Base-by-base conservation (phyloP, 2,797 vertebrate genomes). In the Falco berigora region DNA sequence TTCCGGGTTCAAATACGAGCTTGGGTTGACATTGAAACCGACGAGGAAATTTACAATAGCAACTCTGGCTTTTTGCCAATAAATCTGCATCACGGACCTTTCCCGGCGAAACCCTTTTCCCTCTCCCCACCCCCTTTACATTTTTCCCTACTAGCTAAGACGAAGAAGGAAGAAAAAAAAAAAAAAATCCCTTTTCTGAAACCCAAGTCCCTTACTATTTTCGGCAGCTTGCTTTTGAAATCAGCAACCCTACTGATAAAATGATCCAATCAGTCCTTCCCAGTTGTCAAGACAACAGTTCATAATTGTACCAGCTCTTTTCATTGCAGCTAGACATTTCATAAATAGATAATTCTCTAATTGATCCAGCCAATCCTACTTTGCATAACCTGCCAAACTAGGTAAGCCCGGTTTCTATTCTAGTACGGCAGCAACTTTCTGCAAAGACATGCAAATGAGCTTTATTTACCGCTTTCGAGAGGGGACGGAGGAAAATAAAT, bases 1-100 rank as follows among this genome's bases (percentile, higher is more conserved):
- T 99, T 99, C 97, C 97, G 98, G 98, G 99, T 99, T 99, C 98
- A 98, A 98, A 98, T 99, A 98, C 92, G 97, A 98, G 97, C 97
- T 98, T 93, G 96, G 97, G 97, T 97, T 98, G 98, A 98, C 98
- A 98, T 84, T 98, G 98, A 98, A 98, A 98, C 97, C 78, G 59
- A 97, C 92, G 90, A 96, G 90, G 96, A 98, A 98, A 98, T 98
- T 98, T 97, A 98, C 97, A 98, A 98, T 97, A 98, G 97, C 96
- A 97, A 96, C 95, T 97, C 97, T 97, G 98, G 98, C 97, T 97
- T 97, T 97, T 97, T 96, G 97, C 98, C 98, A 98, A 94, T 93
- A 98, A 98, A 97, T 97, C 96, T 98, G 95, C 96, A 96, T 97
- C 92, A 69, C 53, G 95, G 97, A 96, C 95, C 88, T 96, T 96